These are phyloP conservation scores for Pipistrellus nathusii DNA, from an alignment of 2,797 vertebrate species.

Conservation along the genomic window DNA sequence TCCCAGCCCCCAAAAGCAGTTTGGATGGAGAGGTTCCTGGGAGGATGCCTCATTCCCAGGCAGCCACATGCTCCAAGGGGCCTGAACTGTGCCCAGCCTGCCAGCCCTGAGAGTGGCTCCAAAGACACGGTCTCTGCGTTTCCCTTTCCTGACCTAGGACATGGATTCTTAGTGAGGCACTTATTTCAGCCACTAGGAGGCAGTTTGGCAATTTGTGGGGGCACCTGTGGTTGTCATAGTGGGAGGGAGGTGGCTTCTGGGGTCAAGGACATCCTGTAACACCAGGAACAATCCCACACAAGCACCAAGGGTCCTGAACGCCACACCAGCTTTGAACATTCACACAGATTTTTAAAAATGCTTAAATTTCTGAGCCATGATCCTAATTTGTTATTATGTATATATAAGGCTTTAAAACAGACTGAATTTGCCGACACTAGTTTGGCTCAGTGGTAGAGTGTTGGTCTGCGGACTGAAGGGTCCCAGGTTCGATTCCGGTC, in stretches of 20 bases:
- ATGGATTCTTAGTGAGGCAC: fast-evolving
- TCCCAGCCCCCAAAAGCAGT: background rate
- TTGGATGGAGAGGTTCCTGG: background rate
- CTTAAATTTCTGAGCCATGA: background rate
- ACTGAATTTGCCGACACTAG: too few species aligned
- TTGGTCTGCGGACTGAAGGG: too few species aligned
- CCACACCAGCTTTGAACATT: fast-evolving
- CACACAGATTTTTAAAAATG: background rate
- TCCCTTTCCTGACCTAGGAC: background rate
- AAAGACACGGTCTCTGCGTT: background rate
- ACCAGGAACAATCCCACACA: background rate
- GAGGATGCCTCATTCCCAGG: background rate
- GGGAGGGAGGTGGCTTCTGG: background rate
- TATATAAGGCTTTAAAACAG: background rate
- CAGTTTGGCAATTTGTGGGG: too few species aligned
- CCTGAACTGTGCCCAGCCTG: background rate
- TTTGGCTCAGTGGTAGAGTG: too few species aligned
- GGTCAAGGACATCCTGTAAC: too few species aligned
- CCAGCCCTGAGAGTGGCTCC: background rate
- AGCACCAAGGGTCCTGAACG: background rate
- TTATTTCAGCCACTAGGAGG: background rate
- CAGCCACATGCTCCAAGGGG: background rate
- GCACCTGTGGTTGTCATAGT: background rate
- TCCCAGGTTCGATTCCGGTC: too few species aligned
- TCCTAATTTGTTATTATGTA: fast-evolving